These are phyloP conservation scores for Distichodus sexfasciatus DNA, from an alignment of 2,797 vertebrate species.

Conservation along the genomic window DNA sequence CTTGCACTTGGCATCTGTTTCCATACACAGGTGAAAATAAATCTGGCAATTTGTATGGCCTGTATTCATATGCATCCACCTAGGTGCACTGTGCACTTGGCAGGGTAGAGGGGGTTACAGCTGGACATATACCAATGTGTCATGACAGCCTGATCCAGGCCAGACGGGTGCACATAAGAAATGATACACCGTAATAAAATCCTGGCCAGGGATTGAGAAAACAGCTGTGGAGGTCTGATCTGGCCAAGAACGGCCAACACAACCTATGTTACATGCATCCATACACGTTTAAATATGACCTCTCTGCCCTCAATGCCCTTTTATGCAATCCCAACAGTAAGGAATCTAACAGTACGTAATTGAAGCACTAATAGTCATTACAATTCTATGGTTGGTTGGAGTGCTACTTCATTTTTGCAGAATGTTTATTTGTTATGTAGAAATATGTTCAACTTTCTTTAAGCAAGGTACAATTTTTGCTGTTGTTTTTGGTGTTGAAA, in stretches of 20 bases:
- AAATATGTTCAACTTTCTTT: background rate
- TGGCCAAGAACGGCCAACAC: conserved; percentile 18
- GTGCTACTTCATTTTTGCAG: too few species aligned
- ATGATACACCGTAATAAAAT: conserved; percentile 45
- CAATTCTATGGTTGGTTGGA: background rate
- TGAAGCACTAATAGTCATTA: background rate
- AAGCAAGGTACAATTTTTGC: background rate
- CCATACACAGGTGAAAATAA: conserved; percentile 12
- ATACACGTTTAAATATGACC: background rate
- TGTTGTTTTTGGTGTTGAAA: conserved; percentile 1
- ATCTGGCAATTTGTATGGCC: conserved; percentile 16
- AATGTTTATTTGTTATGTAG: too few species aligned
- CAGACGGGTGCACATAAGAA: conserved; percentile 32
- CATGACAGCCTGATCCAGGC: conserved; percentile 37
- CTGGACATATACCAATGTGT: conserved; percentile 41
- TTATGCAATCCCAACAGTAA: conserved; percentile 3
- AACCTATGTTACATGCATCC: conserved; percentile 29
- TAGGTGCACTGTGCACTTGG: conserved; percentile 30
- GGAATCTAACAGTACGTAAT: too few species aligned
- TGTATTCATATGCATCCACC: conserved; percentile 26
- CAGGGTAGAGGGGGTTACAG: conserved; percentile 13
- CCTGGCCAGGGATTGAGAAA: conserved; percentile 45
- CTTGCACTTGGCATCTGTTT: conserved; percentile 17
- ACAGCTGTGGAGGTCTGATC: conserved; percentile 47
- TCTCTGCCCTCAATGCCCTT: background rate